phyloP scores from a whole-genome alignment of 2,113 vertebrate genomes.

The Rynchops niger region DNA sequence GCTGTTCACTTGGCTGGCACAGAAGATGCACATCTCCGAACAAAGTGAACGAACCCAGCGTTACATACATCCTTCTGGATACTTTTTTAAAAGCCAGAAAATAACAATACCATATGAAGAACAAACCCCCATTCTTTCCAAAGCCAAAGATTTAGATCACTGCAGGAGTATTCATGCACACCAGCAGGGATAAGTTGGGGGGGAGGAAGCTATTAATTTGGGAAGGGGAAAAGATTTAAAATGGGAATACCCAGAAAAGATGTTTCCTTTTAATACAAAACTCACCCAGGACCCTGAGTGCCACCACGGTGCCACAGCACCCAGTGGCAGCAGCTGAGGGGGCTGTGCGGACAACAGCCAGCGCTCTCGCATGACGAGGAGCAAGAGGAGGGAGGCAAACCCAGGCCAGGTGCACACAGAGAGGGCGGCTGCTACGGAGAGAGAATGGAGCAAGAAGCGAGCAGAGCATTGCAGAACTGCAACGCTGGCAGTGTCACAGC shows the following conservation, averaged over 20 bases:
- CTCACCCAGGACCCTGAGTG: not conserved
- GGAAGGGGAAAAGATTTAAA: not conserved
- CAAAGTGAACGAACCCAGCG: not conserved
- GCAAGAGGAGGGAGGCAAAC: not conserved
- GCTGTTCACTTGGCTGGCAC: not conserved
- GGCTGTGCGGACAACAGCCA: not conserved
- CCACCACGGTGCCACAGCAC: not conserved
- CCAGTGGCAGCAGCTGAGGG: not conserved
- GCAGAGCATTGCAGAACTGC: not conserved
- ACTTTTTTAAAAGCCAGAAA: not conserved
- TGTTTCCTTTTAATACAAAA: not conserved
- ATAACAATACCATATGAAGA: not conserved
- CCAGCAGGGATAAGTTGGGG: not conserved
- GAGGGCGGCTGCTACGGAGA: not conserved
- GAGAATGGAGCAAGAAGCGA: not conserved
- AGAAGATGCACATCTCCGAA: not conserved
- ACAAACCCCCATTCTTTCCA: not conserved
- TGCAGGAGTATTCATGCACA: not conserved
- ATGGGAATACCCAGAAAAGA: no score
- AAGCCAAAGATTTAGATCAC: not conserved
- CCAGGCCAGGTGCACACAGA: not conserved
- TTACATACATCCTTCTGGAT: not conserved
- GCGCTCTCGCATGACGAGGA: accelerated
- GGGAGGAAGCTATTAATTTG: not conserved
- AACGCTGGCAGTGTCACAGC: accelerated